These are phyloP conservation scores for Bostrychus sinensis DNA, from an alignment of 2,113 vertebrate genomes.

Conservation along the genomic window DNA sequence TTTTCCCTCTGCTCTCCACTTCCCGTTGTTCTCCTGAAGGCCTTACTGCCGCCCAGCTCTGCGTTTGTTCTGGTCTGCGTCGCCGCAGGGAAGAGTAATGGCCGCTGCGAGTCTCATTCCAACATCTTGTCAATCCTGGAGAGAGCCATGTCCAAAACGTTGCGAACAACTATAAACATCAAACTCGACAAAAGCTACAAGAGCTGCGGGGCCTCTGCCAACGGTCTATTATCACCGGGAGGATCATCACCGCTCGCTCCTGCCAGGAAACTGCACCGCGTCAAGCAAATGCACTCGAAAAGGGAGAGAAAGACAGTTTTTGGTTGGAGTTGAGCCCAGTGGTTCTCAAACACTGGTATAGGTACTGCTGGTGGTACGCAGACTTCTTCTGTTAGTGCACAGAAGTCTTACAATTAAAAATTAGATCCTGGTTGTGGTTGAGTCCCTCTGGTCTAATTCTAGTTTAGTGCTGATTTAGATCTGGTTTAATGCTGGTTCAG, in stretches of 20 bases:
- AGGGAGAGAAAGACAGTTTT: too few relatives aligned
- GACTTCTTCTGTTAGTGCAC: too few relatives aligned
- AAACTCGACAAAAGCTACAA: conserved; percentile 2
- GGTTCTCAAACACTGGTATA: too few relatives aligned
- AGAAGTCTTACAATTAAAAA: too few relatives aligned
- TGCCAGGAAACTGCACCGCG: conserved; percentile 8
- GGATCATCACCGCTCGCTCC: neutral
- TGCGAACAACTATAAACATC: conserved; percentile 7
- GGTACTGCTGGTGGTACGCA: too few relatives aligned
- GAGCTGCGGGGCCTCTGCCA: neutral
- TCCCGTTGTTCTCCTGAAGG: neutral
- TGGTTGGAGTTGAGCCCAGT: too few relatives aligned
- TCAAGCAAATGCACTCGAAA: too few relatives aligned
- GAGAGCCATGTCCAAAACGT: neutral
- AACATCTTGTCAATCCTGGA: neutral
- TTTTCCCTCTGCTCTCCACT: neutral
- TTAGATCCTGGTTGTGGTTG: too few relatives aligned
- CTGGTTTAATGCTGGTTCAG: too few relatives aligned
- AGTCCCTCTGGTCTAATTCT: too few relatives aligned
- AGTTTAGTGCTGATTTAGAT: too few relatives aligned
- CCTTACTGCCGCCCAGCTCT: neutral
- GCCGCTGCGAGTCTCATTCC: neutral
- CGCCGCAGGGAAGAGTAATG: neutral
- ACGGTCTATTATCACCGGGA: neutral
- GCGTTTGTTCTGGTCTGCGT: neutral